A percentile compares a stretch with the other conserved stretches of the same genome.
Conservation (phyloP, 2,113 vertebrate genomes). For the Elachura formosa region DNA sequence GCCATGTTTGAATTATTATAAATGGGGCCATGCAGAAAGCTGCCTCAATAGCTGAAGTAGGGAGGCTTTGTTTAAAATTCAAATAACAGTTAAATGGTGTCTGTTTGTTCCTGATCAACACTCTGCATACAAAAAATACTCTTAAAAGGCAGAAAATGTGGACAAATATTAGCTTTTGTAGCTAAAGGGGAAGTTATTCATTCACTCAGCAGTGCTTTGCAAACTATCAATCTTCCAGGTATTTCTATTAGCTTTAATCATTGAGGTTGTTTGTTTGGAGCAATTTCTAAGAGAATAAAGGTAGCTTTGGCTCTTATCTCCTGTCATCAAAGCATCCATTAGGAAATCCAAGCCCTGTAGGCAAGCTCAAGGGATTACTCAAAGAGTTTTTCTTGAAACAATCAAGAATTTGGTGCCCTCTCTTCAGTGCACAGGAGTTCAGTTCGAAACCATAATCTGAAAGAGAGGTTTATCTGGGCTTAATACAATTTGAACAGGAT, state of each 20-base stretch:
- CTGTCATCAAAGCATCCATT: slow-evolving; percentile 83
- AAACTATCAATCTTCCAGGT: slow-evolving; percentile 78
- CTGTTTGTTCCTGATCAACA: slow-evolving; percentile 77
- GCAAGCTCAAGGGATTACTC: slow-evolving; percentile 80
- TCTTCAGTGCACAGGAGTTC: slow-evolving; percentile 58
- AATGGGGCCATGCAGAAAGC: background rate
- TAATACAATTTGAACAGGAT: slow-evolving; percentile 70
- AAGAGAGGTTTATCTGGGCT: slow-evolving; percentile 67
- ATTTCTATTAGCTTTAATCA: slow-evolving; percentile 83
- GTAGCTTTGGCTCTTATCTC: slow-evolving; percentile 81
- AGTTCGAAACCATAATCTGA: slow-evolving; percentile 63
- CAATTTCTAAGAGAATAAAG: slow-evolving; percentile 81
- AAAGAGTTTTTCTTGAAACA: slow-evolving; percentile 70
- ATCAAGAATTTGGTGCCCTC: slow-evolving; percentile 65
- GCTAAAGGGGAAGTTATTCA: slow-evolving; percentile 79
- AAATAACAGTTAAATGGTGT: slow-evolving; percentile 65
- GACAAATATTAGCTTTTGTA: slow-evolving; percentile 80
- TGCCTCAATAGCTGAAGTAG: slow-evolving; percentile 27
- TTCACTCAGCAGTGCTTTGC: slow-evolving; percentile 73
- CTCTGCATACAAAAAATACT: slow-evolving; percentile 53
- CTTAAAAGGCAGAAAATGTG: slow-evolving; percentile 73
- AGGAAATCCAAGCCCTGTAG: slow-evolving; percentile 74
- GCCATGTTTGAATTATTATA: slow-evolving; percentile 54
- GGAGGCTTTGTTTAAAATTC: slow-evolving; percentile 68
- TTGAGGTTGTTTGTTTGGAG: slow-evolving; percentile 79